A percentile compares a stretch with the other conserved stretches of the same genome.
phyloP scores from a whole-genome alignment of 2,797 vertebrate species.

The Eleutherodactylus coqui region DNA sequence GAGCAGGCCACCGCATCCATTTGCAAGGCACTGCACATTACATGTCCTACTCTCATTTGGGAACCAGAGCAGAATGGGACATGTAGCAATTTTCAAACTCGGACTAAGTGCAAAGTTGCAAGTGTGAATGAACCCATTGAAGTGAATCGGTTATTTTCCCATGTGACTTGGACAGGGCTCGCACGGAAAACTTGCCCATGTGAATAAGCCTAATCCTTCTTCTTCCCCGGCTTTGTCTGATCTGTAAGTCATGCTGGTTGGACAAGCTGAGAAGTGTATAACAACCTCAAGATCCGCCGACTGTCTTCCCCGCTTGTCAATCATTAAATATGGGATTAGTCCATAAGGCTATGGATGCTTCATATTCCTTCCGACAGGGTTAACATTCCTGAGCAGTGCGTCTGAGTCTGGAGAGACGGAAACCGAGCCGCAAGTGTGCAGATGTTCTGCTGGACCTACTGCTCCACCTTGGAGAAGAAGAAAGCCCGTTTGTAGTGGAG shows the following conservation, averaged over 20 bases:
- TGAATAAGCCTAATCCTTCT: not conserved
- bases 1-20: too few species aligned
- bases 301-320: not conserved
- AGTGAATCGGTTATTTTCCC: too few species aligned
- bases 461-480: conserved; percentile 28
- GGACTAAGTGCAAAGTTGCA: too few species aligned
- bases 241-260: not conserved
- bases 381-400: conserved; percentile 53
- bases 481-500: conserved; percentile 18
- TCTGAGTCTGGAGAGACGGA: conserved; percentile 46
- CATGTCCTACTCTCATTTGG: too few species aligned
- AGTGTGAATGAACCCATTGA: too few species aligned
- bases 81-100: too few species aligned
- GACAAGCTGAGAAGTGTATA: not conserved
- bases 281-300: not conserved
- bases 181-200: too few species aligned
- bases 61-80: too few species aligned
- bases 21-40: too few species aligned
- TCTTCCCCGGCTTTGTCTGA: not conserved
- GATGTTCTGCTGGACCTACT: conserved; percentile 39
- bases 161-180: too few species aligned
- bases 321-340: not conserved
- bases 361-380: conserved; percentile 17
- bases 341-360: not conserved
- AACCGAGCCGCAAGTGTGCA: conserved; percentile 46